A percentile compares a stretch with the other conserved stretches of the same genome.
phyloP scores from a whole-genome alignment of 2,888 invertebrate genomes.

The Drosophila ezoana region DNA sequence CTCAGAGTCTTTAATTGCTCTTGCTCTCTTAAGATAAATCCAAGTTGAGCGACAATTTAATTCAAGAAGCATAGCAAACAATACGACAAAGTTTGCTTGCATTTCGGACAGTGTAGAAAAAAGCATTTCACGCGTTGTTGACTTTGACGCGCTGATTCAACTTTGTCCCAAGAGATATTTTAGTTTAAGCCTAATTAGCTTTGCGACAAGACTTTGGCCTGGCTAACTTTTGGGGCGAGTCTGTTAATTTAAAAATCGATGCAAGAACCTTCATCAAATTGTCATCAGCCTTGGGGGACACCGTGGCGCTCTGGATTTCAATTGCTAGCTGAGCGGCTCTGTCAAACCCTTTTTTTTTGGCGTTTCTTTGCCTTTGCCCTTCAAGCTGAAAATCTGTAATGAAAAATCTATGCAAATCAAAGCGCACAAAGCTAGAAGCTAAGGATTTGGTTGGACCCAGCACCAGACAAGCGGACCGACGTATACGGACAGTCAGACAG shows the following conservation, averaged over 20 bases:
- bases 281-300: slow-evolving; percentile 65
- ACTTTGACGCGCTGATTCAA: slow-evolving; percentile 68
- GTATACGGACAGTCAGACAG: slow-evolving; percentile 6
- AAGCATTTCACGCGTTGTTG: slow-evolving; percentile 75
- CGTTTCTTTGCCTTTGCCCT: slow-evolving; percentile 28
- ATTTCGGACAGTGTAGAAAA: slow-evolving; percentile 43
- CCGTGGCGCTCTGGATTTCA: slow-evolving; percentile 40
- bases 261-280: slow-evolving; percentile 76
- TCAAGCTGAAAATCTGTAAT: slow-evolving; percentile 71
- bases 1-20: no score
- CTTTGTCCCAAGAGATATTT: slow-evolving; percentile 66
- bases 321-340: slow-evolving; percentile 48
- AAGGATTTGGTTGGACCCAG: slow-evolving; percentile 23
- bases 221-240: slow-evolving; percentile 56
- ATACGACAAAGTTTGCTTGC: slow-evolving; percentile 2
- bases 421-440: slow-evolving; percentile 48
- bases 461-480: slow-evolving; percentile 30
- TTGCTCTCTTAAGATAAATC: not conserved
- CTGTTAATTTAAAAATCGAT: slow-evolving; percentile 79
- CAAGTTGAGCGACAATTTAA: not conserved
- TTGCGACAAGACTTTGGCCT: slow-evolving; percentile 56
- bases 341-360: slow-evolving; percentile 40
- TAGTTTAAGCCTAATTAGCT: slow-evolving; percentile 77
- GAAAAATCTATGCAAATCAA: slow-evolving; percentile 82
- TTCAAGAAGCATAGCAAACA: slow-evolving; percentile 2